Base-by-base conservation (phyloP, 1,140 invertebrate genomes). In the Achroia grisella region DNA sequence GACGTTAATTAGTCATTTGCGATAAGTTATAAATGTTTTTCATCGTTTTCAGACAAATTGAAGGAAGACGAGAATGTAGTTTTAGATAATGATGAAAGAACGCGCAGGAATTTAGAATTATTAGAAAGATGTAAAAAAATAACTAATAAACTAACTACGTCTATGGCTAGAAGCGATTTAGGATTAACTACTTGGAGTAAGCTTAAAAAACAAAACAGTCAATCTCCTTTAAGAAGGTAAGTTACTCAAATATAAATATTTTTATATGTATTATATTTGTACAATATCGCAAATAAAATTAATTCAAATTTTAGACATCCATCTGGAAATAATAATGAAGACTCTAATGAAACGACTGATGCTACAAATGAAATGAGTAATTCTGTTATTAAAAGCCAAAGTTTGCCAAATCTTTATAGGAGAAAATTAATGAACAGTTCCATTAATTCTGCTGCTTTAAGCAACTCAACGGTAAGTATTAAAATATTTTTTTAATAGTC, bases 121-220 rank as follows among this genome's bases (percentile, higher is more conserved):
- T 69, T 85, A 81, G 77, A 85, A 48, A 75, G 76, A 80, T 85
- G 81, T 81, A 83, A 83, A 61, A 83, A 79, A 73, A 51, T 85
- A 69, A 85, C 79, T 44, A 76, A 85, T 83, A 84, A 82, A 63
- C 61, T 92, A 74, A 90, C 93, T 62, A 88, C 89, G 40, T 93
- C 92, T 45, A 94, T 96, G 93, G 92, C 92, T 36, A 91, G 91
- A 68, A 95, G 94, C 29, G 94, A 95, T 70, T 91, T 92, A 43
- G 91, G 91, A 52, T 92, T 93, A 65, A 95, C 93, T 34, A 94
- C 94, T 4, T 93, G 93, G 93, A 93, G 92, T 79, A 95, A 95
- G 72, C 79, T 95, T 54, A 93, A 93, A 78, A 91, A 90, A 61
- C 87, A 84, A 67, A 80, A 56, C 39, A 79, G 63, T 61, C 73